Evolutionary conservation across 2,797 vertebrate genomes (phyloP).

Genomic region (Macropus fuliginosus): DNA sequence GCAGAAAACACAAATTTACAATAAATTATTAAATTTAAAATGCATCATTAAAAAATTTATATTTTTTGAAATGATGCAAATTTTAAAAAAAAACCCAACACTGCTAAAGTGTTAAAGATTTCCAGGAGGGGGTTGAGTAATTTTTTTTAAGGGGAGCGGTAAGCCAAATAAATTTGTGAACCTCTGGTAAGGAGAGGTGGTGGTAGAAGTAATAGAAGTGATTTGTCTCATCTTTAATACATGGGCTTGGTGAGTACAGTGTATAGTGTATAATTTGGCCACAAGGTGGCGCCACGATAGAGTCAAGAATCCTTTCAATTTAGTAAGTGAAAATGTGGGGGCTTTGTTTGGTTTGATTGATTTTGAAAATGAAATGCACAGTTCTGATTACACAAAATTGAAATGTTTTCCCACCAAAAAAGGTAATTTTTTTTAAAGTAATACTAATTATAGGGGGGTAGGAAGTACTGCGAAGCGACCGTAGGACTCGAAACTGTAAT

Average conservation of each 20-base stretch:
- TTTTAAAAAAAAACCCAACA: too few relatives aligned
- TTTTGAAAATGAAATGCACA: background rate
- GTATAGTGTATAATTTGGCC: background rate
- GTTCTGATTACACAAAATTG: background rate
- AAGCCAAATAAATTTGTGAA: too few relatives aligned
- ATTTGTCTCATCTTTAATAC: background rate
- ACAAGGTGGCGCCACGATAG: background rate
- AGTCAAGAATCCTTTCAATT: background rate
- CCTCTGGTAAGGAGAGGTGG: background rate
- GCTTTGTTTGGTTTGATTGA: background rate
- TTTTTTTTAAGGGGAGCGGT: too few relatives aligned
- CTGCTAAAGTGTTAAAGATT: too few relatives aligned
- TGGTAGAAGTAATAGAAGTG: background rate
- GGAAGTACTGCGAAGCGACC: background rate
- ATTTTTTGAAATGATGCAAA: too few relatives aligned
- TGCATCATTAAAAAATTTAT: too few relatives aligned
- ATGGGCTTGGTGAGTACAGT: background rate
- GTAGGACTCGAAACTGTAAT: background rate
- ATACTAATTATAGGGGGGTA: background rate
- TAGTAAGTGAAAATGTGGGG: background rate
- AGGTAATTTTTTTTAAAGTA: too few relatives aligned
- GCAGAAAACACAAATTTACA: too few relatives aligned
- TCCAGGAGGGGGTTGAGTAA: too few relatives aligned
- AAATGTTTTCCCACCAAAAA: background rate
- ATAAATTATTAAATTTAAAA: too few relatives aligned